phyloP scores from a whole-genome alignment of 2,888 invertebrate species.

The Chalcis sispes region DNA sequence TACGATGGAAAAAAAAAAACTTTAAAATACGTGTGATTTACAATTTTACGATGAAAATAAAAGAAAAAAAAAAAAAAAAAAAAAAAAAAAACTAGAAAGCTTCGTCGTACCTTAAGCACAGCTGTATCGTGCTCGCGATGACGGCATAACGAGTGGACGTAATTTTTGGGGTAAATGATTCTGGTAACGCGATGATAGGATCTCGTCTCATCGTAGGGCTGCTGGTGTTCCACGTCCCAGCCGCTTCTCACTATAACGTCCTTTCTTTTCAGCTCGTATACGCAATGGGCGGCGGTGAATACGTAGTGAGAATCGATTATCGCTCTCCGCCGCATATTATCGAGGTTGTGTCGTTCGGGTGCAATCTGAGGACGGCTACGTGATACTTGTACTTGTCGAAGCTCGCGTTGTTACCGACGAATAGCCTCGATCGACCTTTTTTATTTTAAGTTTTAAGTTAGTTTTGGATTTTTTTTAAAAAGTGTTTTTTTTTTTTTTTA shows the following conservation, averaged over 20 bases:
- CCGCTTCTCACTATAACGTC: neutral
- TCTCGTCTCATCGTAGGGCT: neutral
- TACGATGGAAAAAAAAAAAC: neutral
- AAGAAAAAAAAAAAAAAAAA: too few species aligned
- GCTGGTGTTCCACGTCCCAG: neutral
- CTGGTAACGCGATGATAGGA: neutral
- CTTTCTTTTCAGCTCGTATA: neutral
- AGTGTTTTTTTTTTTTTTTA: too few species aligned
- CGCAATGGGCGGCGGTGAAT: neutral
- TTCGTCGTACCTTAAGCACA: neutral
- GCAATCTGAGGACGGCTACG: neutral
- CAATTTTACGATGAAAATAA: too few species aligned
- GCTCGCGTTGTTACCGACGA: neutral
- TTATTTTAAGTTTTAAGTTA: too few species aligned
- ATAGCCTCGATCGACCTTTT: neutral
- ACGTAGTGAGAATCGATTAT: neutral
- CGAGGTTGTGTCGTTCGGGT: neutral
- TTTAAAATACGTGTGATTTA: too few species aligned
- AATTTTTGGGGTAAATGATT: neutral
- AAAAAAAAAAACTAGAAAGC: neutral
- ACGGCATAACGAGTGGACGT: neutral
- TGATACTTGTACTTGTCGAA: neutral
- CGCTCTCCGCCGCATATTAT: neutral
- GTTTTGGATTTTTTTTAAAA: too few species aligned
- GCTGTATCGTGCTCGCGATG: conserved; percentile 5